Evolutionary conservation across 2,888 invertebrate genomes (phyloP), one percentile per base, ranked within the genome.

Genomic region (Heliothis peltigera): DNA sequence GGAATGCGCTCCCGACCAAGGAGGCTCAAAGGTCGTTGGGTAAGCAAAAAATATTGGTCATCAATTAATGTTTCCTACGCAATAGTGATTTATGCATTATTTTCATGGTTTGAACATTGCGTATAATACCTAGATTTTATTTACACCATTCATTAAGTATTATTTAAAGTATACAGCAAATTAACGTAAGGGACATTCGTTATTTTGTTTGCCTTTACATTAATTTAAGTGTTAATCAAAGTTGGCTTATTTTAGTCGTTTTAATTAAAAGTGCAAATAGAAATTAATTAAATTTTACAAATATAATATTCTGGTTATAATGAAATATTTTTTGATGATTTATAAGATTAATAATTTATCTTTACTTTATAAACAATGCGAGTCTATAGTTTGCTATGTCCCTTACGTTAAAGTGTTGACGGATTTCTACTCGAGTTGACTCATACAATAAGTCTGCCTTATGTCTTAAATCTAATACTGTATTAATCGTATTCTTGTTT

Each of bases 341-440:
- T 49, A 43, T 15, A 48, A 49, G 42, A 42, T 43, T 49, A 58
- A 25, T n/a, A 57, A n/a, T 42, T 43, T 22, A 49, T 28, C 48
- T 58, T 58, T 64, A 58, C 63, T 49, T 63, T 63, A 63, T 22
- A 49, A 62, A 62, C 42, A 48, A 57, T 63, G 57, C 46, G 49
- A 57, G 49, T 63, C 28, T 54, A 48, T 35, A 49, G 42, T n/a
- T 63, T 22, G 39, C 51, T n/a, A 57, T 58, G 64, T 43, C 57
- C 58, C 64, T 64, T 64, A 64, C 63, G 63, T 63, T 52, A 64
- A 58, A 58, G 57, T 58, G 64, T 57, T 57, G 57, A 39, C 56
- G 35, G 51, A 49, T 49, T 57, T 53, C 8, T 56, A 49, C 18
- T 49, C 15, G 49, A 58, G 42, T 57, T 57, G 47, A 32, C 57